Conservation (phyloP, 2,113 vertebrate species). For the Fulica atra region DNA sequence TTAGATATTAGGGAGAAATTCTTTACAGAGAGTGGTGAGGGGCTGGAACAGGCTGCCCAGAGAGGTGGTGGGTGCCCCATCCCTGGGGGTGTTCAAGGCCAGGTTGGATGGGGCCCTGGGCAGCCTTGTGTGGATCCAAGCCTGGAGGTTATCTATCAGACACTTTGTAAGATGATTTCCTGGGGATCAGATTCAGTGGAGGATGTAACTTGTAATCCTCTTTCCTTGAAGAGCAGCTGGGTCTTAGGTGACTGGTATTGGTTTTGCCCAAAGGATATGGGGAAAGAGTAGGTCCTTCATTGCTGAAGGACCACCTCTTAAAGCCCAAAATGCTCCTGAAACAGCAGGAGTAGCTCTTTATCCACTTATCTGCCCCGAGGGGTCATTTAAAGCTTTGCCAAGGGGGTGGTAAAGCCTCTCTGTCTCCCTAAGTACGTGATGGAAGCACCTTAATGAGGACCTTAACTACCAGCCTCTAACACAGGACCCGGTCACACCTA, state of each 20-base stretch:
- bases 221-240: background rate
- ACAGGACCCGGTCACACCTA: background rate
- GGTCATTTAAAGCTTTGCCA: background rate
- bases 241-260: background rate
- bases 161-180: background rate
- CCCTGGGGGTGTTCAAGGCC: too few species aligned
- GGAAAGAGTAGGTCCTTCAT: background rate
- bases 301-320: background rate
- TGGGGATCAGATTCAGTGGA: background rate
- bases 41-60: too few species aligned
- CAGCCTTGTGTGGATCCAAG: too few species aligned
- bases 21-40: too few species aligned
- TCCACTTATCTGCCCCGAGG: fast-evolving
- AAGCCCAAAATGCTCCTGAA: background rate
- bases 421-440: background rate
- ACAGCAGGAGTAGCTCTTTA: background rate
- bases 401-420: background rate
- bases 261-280: background rate
- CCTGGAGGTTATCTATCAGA: background rate
- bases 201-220: background rate
- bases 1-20: too few species aligned
- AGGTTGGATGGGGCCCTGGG: too few species aligned
- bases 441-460: background rate
- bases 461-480: background rate
- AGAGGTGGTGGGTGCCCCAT: too few species aligned